These are phyloP conservation scores for Nymphicus hollandicus DNA, from an alignment of 2,113 vertebrate species.

Conservation along the genomic window DNA sequence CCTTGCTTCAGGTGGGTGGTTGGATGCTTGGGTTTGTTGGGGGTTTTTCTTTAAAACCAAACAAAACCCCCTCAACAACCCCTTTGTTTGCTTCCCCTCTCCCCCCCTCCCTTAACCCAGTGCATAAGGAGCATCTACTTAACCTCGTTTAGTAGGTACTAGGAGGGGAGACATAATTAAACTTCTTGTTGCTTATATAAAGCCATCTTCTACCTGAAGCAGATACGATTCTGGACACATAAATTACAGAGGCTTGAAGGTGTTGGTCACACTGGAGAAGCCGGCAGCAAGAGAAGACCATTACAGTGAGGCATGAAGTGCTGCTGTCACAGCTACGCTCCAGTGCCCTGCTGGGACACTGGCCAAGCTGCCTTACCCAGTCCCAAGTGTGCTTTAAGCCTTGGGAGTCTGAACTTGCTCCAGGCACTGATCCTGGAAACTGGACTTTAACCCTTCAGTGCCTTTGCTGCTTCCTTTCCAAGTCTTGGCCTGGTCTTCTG, in stretches of 20 bases:
- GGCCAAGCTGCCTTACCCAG: not conserved
- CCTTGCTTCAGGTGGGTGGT: not conserved
- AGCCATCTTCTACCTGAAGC: not conserved
- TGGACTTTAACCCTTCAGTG: fast-evolving
- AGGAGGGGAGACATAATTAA: not conserved
- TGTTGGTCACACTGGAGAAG: not conserved
- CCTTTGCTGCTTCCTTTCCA: not conserved
- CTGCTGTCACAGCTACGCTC: not conserved
- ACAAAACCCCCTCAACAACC: no score
- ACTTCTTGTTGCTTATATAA: not conserved
- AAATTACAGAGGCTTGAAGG: not conserved
- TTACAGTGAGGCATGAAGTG: not conserved
- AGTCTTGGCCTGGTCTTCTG: not conserved
- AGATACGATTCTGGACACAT: fast-evolving
- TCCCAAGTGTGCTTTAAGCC: not conserved
- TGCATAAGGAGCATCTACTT: not conserved
- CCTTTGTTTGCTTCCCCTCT: not conserved
- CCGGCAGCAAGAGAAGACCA: not conserved
- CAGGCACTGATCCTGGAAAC: not conserved
- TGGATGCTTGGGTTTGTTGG: not conserved
- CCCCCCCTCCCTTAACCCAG: not conserved
- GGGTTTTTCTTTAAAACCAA: not conserved
- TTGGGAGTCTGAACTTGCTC: not conserved
- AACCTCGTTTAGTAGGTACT: not conserved
- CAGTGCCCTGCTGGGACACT: conserved; percentile 12